Percentiles rank a stretch among this genome's conserved stretches.
phyloP scores from a whole-genome alignment of 2,888 invertebrate genomes.

The Smittia aterrima region DNA sequence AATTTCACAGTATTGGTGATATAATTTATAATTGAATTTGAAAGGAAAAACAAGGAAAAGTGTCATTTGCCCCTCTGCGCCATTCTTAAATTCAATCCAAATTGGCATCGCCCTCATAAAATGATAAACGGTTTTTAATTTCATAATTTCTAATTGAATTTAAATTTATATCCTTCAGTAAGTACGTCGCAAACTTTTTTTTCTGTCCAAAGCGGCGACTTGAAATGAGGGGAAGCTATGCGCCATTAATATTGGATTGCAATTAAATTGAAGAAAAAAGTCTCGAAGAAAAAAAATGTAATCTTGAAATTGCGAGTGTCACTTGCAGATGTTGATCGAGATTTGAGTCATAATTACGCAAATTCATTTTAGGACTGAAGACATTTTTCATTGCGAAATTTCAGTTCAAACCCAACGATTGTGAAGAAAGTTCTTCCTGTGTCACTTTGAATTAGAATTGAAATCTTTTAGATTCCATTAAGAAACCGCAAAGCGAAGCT shows the following conservation, averaged over 20 bases:
- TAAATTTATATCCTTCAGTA: constrained; percentile 19
- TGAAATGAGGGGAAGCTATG: neutral
- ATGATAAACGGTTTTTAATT: constrained; percentile 41
- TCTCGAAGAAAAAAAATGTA: constrained; percentile 2
- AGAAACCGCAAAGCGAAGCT: neutral
- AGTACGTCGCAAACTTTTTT: neutral
- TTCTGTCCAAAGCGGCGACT: neutral
- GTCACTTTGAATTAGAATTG: too few relatives aligned
- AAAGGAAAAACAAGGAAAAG: too few relatives aligned
- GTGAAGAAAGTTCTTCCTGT: too few relatives aligned
- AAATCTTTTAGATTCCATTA: neutral
- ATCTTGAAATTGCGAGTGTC: constrained; percentile 10
- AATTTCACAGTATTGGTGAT: too few relatives aligned
- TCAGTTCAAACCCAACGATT: too few relatives aligned
- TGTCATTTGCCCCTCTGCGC: too few relatives aligned
- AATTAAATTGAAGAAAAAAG: constrained; percentile 19
- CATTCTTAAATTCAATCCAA: neutral
- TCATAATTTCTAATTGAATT: constrained; percentile 36
- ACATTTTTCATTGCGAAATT: too few relatives aligned
- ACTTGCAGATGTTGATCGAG: neutral
- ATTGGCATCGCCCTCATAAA: constrained; percentile 13
- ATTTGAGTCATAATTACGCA: constrained; percentile 2
- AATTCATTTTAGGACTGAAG: neutral
- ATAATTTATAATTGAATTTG: too few relatives aligned
- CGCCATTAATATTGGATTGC: constrained; percentile 30